Conservation (phyloP, 2,888 invertebrate genomes). For the Crossocerus cetratus region DNA sequence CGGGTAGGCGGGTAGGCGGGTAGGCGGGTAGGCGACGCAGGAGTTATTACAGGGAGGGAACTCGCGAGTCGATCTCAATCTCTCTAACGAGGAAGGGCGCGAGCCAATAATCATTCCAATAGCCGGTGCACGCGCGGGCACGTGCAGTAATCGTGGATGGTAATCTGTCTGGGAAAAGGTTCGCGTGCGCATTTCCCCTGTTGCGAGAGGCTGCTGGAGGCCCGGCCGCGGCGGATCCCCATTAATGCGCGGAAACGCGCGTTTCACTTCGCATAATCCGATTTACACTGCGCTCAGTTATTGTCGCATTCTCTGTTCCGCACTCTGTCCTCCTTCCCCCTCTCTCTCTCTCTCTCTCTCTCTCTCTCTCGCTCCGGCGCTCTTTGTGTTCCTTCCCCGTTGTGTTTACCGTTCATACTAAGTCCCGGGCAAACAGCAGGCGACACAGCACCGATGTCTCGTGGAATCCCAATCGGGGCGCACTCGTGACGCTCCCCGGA, state of each 20-base stretch:
- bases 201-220: neutral
- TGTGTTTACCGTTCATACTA: constrained; percentile 10
- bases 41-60: too few species aligned
- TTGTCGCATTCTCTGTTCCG: constrained; percentile 3
- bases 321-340: neutral
- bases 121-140: too few species aligned
- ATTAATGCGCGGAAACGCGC: constrained; percentile 12
- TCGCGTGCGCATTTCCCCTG: constrained; percentile 4
- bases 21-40: too few species aligned
- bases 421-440: constrained; percentile 16
- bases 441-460: neutral
- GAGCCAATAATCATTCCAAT: too few species aligned
- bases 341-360: neutral
- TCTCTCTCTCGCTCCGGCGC: too few species aligned
- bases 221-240: too few species aligned
- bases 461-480: too few species aligned
- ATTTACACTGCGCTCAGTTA: constrained; percentile 20
- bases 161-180: neutral
- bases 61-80: too few species aligned
- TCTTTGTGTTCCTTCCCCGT: too few species aligned
- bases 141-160: too few species aligned
- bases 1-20: too few species aligned
- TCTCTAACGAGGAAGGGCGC: too few species aligned
- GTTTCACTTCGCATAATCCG: constrained; percentile 31
- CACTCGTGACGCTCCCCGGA: neutral